Evolutionary conservation across 2,113 vertebrate species (phyloP).

Genomic region (Silurus glanis): DNA sequence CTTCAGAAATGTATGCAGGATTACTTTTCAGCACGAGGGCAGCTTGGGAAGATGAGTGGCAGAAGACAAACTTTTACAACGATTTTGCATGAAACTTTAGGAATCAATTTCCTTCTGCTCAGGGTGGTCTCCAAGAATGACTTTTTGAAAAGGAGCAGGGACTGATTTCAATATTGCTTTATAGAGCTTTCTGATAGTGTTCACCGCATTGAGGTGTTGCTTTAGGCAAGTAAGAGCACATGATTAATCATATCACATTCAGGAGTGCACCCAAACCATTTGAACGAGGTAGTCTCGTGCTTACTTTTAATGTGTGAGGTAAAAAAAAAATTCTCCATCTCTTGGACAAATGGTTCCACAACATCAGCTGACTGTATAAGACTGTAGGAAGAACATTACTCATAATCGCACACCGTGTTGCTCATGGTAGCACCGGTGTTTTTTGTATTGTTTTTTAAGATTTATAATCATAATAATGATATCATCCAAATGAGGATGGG

Average conservation of each 20-base stretch:
- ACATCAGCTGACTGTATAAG: too few species aligned
- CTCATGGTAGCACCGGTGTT: too few species aligned
- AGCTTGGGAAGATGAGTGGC: constrained; percentile 13
- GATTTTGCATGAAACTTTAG: constrained; percentile 22
- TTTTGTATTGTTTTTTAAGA: too few species aligned
- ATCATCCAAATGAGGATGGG: too few species aligned
- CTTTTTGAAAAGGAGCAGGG: background rate
- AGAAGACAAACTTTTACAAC: constrained; percentile 37
- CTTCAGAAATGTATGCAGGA: constrained; percentile 60
- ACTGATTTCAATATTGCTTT: background rate
- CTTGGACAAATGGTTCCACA: too few species aligned
- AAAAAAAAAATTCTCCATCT: too few species aligned
- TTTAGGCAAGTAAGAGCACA: background rate
- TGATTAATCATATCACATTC: background rate
- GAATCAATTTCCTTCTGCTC: background rate
- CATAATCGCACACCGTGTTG: too few species aligned
- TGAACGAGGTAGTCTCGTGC: background rate
- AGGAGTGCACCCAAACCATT: background rate
- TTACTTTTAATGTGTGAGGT: too few species aligned
- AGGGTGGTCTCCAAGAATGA: background rate
- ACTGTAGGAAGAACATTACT: too few species aligned
- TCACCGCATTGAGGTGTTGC: background rate
- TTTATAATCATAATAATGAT: too few species aligned
- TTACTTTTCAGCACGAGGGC: constrained; percentile 58
- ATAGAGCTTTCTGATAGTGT: background rate